Conservation (phyloP, 2,113 vertebrate species). For the Ondatra zibethicus region DNA sequence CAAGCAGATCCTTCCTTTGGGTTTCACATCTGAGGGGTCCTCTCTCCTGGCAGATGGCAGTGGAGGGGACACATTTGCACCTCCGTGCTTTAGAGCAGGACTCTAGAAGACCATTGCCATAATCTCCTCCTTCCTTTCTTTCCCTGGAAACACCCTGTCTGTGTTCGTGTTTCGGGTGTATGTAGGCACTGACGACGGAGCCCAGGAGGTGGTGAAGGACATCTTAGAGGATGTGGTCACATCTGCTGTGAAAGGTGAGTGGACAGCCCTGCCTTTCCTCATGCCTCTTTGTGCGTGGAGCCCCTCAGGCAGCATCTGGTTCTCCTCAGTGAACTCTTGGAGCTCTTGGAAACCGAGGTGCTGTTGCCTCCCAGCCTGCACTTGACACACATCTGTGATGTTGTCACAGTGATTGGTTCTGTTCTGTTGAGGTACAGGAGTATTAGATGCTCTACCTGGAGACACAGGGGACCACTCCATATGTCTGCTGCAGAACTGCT, state of each 20-base stretch:
- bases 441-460: not conserved
- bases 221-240: constrained; percentile 89
- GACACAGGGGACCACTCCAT: too few species aligned
- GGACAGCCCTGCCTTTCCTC: not conserved
- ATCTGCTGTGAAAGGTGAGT: constrained; percentile 87
- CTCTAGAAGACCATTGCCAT: not conserved
- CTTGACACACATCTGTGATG: not conserved
- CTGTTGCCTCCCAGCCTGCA: not conserved
- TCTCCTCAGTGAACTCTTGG: not conserved
- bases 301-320: not conserved
- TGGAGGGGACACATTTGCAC: not conserved
- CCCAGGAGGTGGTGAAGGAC: constrained; percentile 86
- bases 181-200: constrained; percentile 81
- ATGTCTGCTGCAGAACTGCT: not conserved
- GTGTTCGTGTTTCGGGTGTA: constrained; percentile 32
- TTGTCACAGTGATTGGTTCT: not conserved
- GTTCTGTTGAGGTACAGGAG: not conserved
- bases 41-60: not conserved
- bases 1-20: not conserved
- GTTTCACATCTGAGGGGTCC: not conserved
- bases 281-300: not conserved
- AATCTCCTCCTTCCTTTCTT: constrained; percentile 12
- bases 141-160: constrained; percentile 51
- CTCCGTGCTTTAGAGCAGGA: not conserved
- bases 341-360: not conserved